Percentiles rank a stretch among this genome's conserved stretches.
These are phyloP conservation scores for Pituophis catenifer DNA, from an alignment of 2,113 vertebrate genomes.

Conservation along the genomic window DNA sequence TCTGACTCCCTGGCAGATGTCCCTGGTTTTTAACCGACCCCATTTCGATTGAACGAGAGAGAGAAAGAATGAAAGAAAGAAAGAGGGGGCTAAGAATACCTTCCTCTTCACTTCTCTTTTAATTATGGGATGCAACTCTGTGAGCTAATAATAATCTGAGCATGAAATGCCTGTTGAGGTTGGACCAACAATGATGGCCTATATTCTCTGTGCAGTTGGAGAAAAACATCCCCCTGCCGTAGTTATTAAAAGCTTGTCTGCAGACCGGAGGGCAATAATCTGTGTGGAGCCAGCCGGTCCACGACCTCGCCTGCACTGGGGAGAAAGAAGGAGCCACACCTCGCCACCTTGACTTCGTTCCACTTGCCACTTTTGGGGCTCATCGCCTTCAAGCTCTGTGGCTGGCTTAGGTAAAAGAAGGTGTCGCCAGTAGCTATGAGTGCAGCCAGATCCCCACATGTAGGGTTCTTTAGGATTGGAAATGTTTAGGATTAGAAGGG, in stretches of 20 bases:
- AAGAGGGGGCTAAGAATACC: background rate
- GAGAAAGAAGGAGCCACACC: slow-evolving; percentile 51
- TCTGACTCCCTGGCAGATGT: background rate
- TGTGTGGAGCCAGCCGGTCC: slow-evolving; percentile 61
- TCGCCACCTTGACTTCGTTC: slow-evolving; percentile 54
- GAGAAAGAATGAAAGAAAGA: background rate
- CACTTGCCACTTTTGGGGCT: slow-evolving; percentile 40
- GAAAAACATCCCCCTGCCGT: background rate
- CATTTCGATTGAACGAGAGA: background rate
- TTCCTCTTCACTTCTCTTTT: slow-evolving; percentile 16
- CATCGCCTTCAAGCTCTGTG: slow-evolving; percentile 31
- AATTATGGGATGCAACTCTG: slow-evolving; percentile 17
- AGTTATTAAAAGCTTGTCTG: slow-evolving; percentile 51
- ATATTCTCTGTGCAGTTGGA: slow-evolving; percentile 36
- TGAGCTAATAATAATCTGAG: slow-evolving; percentile 11
- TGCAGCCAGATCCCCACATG: background rate
- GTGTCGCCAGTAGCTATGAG: slow-evolving; percentile 26
- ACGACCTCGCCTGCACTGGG: slow-evolving; percentile 60
- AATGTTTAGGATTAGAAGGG: too few species aligned
- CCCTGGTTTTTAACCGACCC: background rate
- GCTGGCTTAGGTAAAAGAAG: slow-evolving; percentile 10
- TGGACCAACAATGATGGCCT: slow-evolving; percentile 10
- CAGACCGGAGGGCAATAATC: slow-evolving; percentile 60
- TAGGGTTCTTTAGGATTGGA: background rate
- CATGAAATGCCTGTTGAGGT: slow-evolving; percentile 5